These are phyloP conservation scores for Drosophila lacertosa DNA, from an alignment of 1,140 invertebrate genomes.

Conservation along the genomic window DNA sequence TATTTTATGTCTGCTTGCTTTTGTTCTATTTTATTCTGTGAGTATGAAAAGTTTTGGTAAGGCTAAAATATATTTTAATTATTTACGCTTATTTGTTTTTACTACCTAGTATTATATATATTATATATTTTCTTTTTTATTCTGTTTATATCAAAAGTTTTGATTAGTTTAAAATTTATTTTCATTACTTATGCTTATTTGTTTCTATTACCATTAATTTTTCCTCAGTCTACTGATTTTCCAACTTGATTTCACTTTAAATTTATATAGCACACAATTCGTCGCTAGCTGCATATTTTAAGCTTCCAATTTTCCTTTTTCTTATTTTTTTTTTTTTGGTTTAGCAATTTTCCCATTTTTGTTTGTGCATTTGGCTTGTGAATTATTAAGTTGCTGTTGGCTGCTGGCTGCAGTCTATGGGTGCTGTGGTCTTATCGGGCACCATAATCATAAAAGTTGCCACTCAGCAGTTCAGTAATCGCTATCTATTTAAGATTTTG, in stretches of 20 bases:
- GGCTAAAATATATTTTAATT: no score
- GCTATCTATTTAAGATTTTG: slow-evolving; percentile 56
- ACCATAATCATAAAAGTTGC: slow-evolving; percentile 53
- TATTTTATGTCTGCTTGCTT: no score
- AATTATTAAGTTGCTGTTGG: slow-evolving; percentile 14
- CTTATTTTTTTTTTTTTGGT: slow-evolving; percentile 5
- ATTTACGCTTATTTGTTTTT: no score
- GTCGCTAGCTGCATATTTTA: slow-evolving; percentile 3
- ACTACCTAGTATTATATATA: no score
- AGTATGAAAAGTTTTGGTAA: no score
- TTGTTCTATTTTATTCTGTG: no score
- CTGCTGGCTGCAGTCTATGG: not conserved
- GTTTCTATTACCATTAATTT: no score
- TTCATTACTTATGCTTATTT: no score
- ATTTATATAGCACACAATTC: not conserved
- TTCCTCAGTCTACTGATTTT: no score
- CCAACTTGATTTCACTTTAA: not conserved
- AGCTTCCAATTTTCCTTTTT: no score
- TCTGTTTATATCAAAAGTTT: no score
- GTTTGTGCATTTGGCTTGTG: slow-evolving; percentile 14
- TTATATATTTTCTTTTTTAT: no score
- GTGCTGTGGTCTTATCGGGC: slow-evolving; percentile 2
- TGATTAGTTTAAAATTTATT: not conserved
- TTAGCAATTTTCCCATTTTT: not conserved
- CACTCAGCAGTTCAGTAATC: slow-evolving; percentile 61